Conservation (phyloP, 2,797 vertebrate genomes). For the Hippopotamyrus pictus region DNA sequence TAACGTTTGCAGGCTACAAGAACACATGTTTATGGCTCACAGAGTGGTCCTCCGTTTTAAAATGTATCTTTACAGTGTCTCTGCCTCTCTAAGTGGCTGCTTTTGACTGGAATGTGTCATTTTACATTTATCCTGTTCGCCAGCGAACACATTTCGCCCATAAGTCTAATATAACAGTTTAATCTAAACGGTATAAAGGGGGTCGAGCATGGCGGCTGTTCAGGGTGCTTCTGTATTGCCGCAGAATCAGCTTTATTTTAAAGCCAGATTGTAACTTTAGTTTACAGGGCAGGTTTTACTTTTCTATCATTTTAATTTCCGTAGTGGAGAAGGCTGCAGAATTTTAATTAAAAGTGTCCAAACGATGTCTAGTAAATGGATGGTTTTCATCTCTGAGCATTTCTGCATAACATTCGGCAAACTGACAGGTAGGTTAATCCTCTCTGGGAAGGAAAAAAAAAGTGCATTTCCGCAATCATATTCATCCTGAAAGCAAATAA, state of each 20-base stretch:
- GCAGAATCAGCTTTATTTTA: neutral
- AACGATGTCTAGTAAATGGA: neutral
- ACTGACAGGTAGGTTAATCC: conserved; percentile 13
- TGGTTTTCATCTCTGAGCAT: neutral
- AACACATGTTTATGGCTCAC: neutral
- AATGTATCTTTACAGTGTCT: neutral
- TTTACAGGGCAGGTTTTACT: neutral
- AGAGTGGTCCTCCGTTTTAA: neutral
- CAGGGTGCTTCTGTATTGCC: neutral
- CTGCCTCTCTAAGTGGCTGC: neutral
- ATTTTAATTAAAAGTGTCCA: conserved; percentile 15
- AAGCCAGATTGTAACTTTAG: neutral
- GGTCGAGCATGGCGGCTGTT: neutral
- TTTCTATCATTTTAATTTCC: neutral
- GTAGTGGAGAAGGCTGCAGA: neutral
- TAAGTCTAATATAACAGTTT: neutral
- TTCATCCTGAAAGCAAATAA: neutral
- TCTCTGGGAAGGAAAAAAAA: neutral
- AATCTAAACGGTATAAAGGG: neutral
- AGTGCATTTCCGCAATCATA: neutral
- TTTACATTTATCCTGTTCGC: neutral
- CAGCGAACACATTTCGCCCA: neutral
- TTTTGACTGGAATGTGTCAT: neutral
- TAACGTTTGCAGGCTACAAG: neutral
- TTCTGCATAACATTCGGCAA: conserved; percentile 1